Conservation (phyloP, 2,888 invertebrate species). For the Microctonus aethiopoides region DNA sequence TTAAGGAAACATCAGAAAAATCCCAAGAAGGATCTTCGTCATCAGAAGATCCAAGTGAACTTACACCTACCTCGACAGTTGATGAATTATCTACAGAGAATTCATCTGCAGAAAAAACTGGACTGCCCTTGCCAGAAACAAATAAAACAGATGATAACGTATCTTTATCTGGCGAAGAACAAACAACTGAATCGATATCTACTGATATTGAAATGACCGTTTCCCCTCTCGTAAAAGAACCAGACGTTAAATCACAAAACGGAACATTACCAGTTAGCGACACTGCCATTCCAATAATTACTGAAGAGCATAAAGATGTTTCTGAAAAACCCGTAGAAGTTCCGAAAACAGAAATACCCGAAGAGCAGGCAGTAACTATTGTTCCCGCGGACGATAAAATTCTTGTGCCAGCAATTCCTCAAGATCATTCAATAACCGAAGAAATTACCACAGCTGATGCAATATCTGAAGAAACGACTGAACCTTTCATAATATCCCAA, state of each 20-base stretch:
- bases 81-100: not conserved
- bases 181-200: constrained; percentile 21
- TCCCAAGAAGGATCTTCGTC: constrained; percentile 31
- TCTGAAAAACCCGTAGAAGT: constrained; percentile 35
- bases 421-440: constrained; percentile 41
- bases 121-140: constrained; percentile 23
- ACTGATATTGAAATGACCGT: constrained; percentile 31
- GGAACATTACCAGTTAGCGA: constrained; percentile 30
- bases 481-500: constrained; percentile 22
- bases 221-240: constrained; percentile 24
- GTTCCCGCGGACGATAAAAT: not conserved
- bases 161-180: constrained; percentile 27
- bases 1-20: constrained; percentile 21
- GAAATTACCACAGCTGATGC: constrained; percentile 10
- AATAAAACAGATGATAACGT: constrained; percentile 30
- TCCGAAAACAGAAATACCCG: constrained; percentile 16
- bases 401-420: constrained; percentile 7
- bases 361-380: constrained; percentile 31
- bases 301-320: constrained; percentile 31
- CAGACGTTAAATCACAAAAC: not conserved
- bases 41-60: constrained; percentile 26
- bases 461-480: constrained; percentile 27
- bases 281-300: not conserved
- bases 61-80: not conserved
- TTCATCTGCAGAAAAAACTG: constrained; percentile 9